These are phyloP conservation scores for Rhinichthys osculus DNA, from an alignment of 2,797 vertebrate species.

Conservation along the genomic window DNA sequence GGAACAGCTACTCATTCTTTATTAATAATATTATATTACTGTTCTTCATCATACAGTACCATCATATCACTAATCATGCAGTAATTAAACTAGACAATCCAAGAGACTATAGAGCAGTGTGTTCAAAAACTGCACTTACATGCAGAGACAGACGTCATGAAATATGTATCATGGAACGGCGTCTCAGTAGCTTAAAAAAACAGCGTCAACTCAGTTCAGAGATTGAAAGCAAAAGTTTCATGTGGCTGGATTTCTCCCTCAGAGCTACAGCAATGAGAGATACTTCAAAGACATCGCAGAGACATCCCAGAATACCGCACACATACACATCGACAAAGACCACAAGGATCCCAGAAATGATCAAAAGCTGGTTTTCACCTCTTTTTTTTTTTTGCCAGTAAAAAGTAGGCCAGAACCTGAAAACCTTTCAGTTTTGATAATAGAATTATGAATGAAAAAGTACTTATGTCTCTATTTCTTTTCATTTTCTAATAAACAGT, in stretches of 20 bases:
- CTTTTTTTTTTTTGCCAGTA: not conserved
- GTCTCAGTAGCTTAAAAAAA: slow-evolving; percentile 30
- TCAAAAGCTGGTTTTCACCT: slow-evolving; percentile 66
- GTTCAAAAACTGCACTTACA: not conserved
- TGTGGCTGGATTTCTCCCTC: slow-evolving; percentile 35
- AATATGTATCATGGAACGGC: slow-evolving; percentile 29
- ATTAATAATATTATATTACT: not conserved
- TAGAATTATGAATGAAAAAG: slow-evolving; percentile 9
- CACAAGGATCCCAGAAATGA: slow-evolving; percentile 53
- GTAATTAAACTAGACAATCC: not conserved
- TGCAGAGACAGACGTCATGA: not conserved
- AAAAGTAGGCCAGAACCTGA: slow-evolving; percentile 61
- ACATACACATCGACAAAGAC: slow-evolving; percentile 46
- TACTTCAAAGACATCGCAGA: slow-evolving; percentile 61
- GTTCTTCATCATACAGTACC: not conserved
- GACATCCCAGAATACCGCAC: slow-evolving; percentile 23
- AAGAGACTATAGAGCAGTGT: not conserved
- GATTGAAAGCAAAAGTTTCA: slow-evolving; percentile 35
- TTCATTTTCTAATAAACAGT: not conserved
- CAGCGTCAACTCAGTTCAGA: not conserved
- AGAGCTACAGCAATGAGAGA: slow-evolving; percentile 57
- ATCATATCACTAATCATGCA: not conserved
- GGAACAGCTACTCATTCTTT: not conserved
- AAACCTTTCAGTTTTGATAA: slow-evolving; percentile 26
- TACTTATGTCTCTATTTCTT: not conserved